These are phyloP conservation scores for Cyrtorhinus lividipennis DNA, from an alignment of 1,140 invertebrate species.

Conservation along the genomic window DNA sequence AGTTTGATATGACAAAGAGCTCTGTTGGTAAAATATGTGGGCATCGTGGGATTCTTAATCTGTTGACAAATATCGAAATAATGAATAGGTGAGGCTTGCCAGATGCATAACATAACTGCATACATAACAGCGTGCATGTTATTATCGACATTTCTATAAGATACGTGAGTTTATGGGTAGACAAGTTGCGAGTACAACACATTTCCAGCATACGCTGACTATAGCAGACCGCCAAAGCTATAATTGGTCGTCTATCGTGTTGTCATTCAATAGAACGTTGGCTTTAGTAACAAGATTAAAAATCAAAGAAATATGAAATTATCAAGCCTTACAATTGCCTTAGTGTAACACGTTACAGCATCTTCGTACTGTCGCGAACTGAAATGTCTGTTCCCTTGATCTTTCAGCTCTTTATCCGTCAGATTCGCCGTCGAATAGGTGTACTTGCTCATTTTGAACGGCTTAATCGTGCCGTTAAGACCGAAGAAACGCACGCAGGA, in stretches of 20 bases:
- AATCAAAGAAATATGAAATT: not conserved
- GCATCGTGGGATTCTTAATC: slow-evolving; percentile 86
- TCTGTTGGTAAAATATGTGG: slow-evolving; percentile 89
- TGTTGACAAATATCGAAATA: slow-evolving; percentile 43
- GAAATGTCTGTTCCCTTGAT: slow-evolving; percentile 88
- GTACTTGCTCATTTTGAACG: slow-evolving; percentile 53
- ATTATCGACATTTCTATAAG: too few relatives aligned
- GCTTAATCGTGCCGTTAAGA: not conserved
- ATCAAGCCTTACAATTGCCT: slow-evolving; percentile 70
- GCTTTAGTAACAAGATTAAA: too few relatives aligned
- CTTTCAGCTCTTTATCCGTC: slow-evolving; percentile 80
- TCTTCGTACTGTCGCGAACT: slow-evolving; percentile 81
- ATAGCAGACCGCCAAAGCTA: too few relatives aligned
- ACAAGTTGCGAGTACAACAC: too few relatives aligned
- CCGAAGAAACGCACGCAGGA: too few relatives aligned
- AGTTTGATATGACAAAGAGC: slow-evolving; percentile 86
- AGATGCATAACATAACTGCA: too few relatives aligned
- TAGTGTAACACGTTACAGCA: slow-evolving; percentile 82
- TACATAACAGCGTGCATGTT: too few relatives aligned
- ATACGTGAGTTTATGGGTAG: too few relatives aligned
- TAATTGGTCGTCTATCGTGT: too few relatives aligned
- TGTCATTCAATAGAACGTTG: not conserved
- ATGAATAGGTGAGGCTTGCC: too few relatives aligned
- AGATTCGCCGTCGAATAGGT: slow-evolving; percentile 72
- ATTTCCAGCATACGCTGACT: too few relatives aligned